Evolutionary conservation across 2,113 vertebrate genomes (phyloP).

Genomic region (Chionodraco myersi): DNA sequence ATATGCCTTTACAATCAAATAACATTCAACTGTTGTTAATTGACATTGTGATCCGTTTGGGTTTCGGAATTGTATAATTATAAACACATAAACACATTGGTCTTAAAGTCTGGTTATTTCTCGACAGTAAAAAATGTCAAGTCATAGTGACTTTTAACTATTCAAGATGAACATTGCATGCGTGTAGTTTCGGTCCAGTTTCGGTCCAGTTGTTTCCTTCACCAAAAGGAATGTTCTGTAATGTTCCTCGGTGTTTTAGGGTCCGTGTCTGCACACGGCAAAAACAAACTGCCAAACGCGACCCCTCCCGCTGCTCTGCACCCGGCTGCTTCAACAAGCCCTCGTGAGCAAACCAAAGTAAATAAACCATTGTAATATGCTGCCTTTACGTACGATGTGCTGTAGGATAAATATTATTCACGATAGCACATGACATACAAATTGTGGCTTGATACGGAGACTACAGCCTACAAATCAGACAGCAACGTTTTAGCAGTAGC

Average conservation of each 20-base stretch:
- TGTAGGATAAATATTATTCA: background rate
- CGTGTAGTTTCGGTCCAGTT: background rate
- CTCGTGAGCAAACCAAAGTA: conserved; percentile 29
- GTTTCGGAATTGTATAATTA: background rate
- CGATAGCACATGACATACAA: background rate
- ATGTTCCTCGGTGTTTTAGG: background rate
- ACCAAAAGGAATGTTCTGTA: background rate
- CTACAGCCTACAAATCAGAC: rapidly evolving
- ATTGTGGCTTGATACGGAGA: background rate
- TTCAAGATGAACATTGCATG: too few relatives aligned
- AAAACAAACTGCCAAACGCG: background rate
- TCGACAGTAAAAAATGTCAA: background rate
- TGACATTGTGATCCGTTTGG: background rate
- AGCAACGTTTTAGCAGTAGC: background rate
- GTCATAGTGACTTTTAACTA: background rate
- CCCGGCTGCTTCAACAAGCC: conserved; percentile 26
- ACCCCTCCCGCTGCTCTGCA: conserved; percentile 21
- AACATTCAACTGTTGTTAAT: background rate
- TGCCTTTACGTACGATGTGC: conserved; percentile 49
- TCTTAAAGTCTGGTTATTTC: background rate
- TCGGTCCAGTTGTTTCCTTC: background rate
- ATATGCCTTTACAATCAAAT: background rate
- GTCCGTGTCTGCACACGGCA: conserved; percentile 64
- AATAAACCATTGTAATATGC: conserved; percentile 22
- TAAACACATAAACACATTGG: too few relatives aligned